These are phyloP conservation scores for Tangara arthus DNA, from an alignment of 2,797 vertebrate species.

Conservation along the genomic window DNA sequence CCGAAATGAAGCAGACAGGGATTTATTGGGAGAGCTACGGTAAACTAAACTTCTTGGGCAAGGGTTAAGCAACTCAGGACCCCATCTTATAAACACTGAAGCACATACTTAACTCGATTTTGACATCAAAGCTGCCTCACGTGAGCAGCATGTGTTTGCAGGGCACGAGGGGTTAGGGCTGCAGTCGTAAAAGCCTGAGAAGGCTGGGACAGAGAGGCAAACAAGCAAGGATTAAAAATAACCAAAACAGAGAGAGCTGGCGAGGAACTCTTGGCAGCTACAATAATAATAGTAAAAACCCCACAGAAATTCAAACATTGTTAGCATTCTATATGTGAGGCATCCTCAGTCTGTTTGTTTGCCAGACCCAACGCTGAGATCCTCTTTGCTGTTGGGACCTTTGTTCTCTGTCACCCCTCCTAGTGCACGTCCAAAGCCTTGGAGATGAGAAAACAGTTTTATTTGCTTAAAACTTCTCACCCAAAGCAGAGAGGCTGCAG, in stretches of 20 bases:
- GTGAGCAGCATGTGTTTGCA: slow-evolving; percentile 41
- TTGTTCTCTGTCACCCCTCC: background rate
- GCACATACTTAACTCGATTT: slow-evolving; percentile 32
- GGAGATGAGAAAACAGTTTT: background rate
- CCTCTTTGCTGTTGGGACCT: background rate
- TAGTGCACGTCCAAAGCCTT: background rate
- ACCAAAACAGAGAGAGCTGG: slow-evolving; percentile 26
- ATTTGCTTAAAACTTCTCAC: background rate
- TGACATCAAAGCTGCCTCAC: slow-evolving; percentile 27
- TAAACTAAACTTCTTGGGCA: slow-evolving; percentile 9
- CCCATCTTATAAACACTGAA: slow-evolving; percentile 36
- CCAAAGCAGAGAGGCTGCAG: background rate
- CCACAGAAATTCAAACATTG: background rate
- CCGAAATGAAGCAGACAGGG: background rate
- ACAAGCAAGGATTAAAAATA: slow-evolving; percentile 61
- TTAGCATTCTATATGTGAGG: background rate
- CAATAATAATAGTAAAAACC: slow-evolving; percentile 15
- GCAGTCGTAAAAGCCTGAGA: background rate
- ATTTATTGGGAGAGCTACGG: slow-evolving; percentile 5
- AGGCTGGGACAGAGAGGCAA: background rate
- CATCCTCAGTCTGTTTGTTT: background rate
- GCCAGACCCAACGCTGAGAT: background rate
- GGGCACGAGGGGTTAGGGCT: slow-evolving; percentile 4
- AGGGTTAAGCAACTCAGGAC: slow-evolving; percentile 43
- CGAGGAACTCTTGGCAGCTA: slow-evolving; percentile 48